Base-by-base conservation (phyloP, 1,140 invertebrate species). In the Drosophila littoralis region DNA sequence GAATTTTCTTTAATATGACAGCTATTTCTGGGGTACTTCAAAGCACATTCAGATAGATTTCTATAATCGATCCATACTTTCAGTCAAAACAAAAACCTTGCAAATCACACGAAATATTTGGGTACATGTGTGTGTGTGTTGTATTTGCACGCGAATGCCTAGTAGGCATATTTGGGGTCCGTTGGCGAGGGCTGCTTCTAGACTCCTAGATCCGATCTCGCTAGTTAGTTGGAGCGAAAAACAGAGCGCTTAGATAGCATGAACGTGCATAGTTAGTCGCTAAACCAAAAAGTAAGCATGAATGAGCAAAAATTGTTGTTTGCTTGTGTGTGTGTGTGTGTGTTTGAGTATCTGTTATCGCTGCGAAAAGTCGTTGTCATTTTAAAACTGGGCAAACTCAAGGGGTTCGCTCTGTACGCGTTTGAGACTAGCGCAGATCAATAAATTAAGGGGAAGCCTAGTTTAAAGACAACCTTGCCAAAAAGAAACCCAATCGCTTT, bases 271-370 rank as follows among this genome's bases (percentile, higher is more conserved):
- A 52, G 50, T 50, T 32, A 38, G 42, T 43, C 9, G 46, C 15
- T 50, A 57, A 50, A 54, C 42, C 10, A 40, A 51, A 73, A 7
- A 51, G 32, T 81, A 81, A 81, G 79, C 79, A 77, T 81, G 79
- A 81, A 42, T 50, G 0, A 7, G 45, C 74, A 65, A 2, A 17
- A 28, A 2, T 55, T 55, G 28, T 7, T 28, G 42, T 74, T 13
- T 32, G 42, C 54, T 48, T 32, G n/a, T 5, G 22, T 28, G 22
- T 28, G 22, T 28, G 22, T 46, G 22, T 54, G 66, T 52, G 45
- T 32, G 13, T 51, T 28, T 28, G 22, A 28, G 22, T 28, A 0
- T 48, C 17, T 74, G 40, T 69, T 75, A 75, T 75, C 71, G 12
- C 57, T 63, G 36, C 8, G 55, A 43, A 52, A 60, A 52, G 48